phyloP scores from a whole-genome alignment of 2,113 vertebrate species.

The Eulemur macaco region DNA sequence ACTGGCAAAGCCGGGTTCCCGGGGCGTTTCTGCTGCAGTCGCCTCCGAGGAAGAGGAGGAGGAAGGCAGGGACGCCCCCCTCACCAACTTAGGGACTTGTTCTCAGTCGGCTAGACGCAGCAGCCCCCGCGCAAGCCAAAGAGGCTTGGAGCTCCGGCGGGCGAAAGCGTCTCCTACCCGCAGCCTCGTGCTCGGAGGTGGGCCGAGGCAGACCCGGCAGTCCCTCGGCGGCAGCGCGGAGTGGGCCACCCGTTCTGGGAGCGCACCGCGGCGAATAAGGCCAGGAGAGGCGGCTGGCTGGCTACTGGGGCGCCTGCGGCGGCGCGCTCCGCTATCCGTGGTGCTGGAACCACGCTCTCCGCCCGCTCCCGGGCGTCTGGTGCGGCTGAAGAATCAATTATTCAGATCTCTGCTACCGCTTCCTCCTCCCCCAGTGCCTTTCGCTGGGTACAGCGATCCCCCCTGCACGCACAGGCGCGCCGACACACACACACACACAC shows the following conservation, averaged over 20 bases:
- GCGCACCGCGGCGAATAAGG: constrained; percentile 41
- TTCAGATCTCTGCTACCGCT: constrained; percentile 67
- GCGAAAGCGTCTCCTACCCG: constrained; percentile 20
- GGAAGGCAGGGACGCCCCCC: constrained; percentile 17
- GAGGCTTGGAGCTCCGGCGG: constrained; percentile 31
- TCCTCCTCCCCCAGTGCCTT: constrained; percentile 71
- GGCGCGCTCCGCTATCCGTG: constrained; percentile 53
- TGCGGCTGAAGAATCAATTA: constrained; percentile 74
- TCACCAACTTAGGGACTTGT: constrained; percentile 75
- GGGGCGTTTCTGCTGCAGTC: constrained; percentile 46
- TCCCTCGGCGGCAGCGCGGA: constrained; percentile 47
- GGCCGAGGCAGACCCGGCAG: constrained; percentile 68
- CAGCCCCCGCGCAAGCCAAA: constrained; percentile 54
- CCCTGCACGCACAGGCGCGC: constrained; percentile 58
- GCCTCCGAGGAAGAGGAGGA: constrained; percentile 36
- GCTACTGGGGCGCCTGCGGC: background rate
- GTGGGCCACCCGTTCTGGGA: constrained; percentile 25
- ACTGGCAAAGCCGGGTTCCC: constrained; percentile 27
- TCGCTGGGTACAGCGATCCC: constrained; percentile 53
- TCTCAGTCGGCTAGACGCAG: constrained; percentile 59
- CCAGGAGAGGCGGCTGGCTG: constrained; percentile 35
- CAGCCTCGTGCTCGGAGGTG: constrained; percentile 43
- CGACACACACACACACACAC: constrained; percentile 51
- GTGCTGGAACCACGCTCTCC: constrained; percentile 68
- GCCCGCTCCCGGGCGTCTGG: constrained; percentile 68